phyloP scores from a whole-genome alignment of 2,113 vertebrate species.

The Myiozetetes cayanensis region DNA sequence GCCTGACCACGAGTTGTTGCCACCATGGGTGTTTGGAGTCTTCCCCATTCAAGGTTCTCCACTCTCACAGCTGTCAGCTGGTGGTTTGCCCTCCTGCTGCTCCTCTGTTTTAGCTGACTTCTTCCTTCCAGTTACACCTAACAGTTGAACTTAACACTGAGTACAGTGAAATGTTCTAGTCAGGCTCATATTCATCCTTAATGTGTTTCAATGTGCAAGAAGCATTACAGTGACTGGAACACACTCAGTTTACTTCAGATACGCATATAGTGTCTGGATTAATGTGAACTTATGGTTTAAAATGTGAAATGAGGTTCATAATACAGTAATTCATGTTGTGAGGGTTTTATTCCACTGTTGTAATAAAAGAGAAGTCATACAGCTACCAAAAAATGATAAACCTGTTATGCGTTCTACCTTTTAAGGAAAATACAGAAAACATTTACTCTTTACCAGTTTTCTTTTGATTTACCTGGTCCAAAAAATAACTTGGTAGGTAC shows the following conservation, averaged over 20 bases:
- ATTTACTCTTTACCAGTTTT: neutral
- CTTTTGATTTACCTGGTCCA: neutral
- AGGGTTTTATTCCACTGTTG: neutral
- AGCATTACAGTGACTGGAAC: neutral
- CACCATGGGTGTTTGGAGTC: neutral
- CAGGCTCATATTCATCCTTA: neutral
- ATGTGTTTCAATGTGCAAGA: neutral
- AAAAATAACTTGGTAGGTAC: neutral
- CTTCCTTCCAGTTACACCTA: neutral
- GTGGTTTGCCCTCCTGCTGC: neutral
- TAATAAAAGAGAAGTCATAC: neutral
- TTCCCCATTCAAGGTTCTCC: neutral
- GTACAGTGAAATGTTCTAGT: neutral
- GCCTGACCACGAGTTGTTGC: fast-evolving
- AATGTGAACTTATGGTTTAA: neutral
- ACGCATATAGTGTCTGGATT: neutral
- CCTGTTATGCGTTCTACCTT: neutral
- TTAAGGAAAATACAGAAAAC: neutral
- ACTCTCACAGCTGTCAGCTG: neutral
- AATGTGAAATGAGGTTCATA: neutral
- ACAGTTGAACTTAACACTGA: neutral
- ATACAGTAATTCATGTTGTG: neutral
- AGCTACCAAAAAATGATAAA: neutral
- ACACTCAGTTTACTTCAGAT: neutral
- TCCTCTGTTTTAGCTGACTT: neutral